Evolutionary conservation across 2,888 invertebrate genomes (phyloP).

Genomic region (Microchrysa polita): DNA sequence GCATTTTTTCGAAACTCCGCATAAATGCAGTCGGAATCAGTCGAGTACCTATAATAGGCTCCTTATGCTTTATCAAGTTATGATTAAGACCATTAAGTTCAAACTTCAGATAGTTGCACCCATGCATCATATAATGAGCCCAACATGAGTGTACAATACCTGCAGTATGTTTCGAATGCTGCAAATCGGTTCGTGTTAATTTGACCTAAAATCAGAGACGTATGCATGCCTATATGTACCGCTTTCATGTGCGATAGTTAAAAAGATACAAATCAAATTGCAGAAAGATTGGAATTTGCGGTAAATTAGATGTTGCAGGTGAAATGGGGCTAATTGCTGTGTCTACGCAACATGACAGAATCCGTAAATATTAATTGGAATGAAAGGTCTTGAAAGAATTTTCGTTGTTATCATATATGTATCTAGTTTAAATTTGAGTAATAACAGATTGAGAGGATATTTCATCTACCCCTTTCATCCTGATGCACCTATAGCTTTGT

Average conservation of each 20-base stretch:
- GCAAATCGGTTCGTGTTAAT: conserved; percentile 24
- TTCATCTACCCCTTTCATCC: no score
- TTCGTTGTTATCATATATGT: no score
- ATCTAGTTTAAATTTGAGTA: no score
- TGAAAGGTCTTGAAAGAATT: background rate
- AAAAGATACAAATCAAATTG: conserved; percentile 18
- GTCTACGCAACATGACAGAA: conserved; percentile 7
- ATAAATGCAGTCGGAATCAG: no score
- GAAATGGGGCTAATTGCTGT: conserved; percentile 21
- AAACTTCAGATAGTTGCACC: background rate
- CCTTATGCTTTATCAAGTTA: conserved; percentile 28
- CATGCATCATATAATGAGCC: no score
- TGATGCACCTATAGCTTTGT: no score
- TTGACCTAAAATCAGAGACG: conserved; percentile 19
- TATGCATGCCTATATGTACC: background rate
- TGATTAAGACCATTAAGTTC: conserved; percentile 7
- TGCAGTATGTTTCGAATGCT: no score
- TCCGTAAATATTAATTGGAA: conserved; percentile 23
- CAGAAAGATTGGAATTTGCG: conserved; percentile 12
- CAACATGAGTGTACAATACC: no score
- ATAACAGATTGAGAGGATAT: no score
- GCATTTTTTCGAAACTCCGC: no score
- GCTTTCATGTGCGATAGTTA: background rate
- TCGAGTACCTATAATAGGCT: no score
- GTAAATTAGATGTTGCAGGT: conserved; percentile 25